Base-by-base conservation (phyloP, 2,888 invertebrate species). In the Diarsia dahlii region DNA sequence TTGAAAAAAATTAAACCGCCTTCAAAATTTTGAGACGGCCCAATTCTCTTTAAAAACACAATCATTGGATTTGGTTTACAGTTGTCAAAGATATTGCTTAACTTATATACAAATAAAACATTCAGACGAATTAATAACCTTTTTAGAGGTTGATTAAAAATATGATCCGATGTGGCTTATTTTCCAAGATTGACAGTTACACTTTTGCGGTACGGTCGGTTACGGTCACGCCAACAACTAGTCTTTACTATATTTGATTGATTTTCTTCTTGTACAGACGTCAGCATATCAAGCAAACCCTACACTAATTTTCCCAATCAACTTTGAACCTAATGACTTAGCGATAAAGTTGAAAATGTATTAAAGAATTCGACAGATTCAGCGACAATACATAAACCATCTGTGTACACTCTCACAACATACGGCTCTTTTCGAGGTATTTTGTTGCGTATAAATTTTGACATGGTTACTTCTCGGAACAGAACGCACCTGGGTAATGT, bases 361-460 rank as follows among this genome's bases (percentile, higher is more conserved):
- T 39, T 39, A 39, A 39, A 39, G 39, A 39, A 39, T 8, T 39
- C 2, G 39, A 39, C 39, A 39, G 39, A 20, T 23, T 8, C 13
- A 56, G 23, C 23, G 15, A 58, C 23, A 15, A 28, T 28, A 20
- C 20, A 5, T 60, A 34, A 20, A 5, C 20, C 39, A 39, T 34
- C 0, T 60, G 9, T 18, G 60, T 18, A 18, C 60, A 60, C 34
- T 60, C 34, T 34, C 4, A 85, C 89, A 89, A 90, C 87, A 89
- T 91, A 90, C 89, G 84, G 86, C 86, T 83, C 82, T 88, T 87
- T 88, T 87, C 80, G 76, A 83, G 84, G 80, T 82, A 81, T 84
- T 88, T 80, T 81, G 67, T 82, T 78, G 80, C 74, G 64, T 82
- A 85, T 76, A 84, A 79, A 81, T 84, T 82, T 82, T 74, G 70